These are phyloP conservation scores for Dolichoris vasculosae DNA, from an alignment of 1,140 invertebrate species.

Conservation along the genomic window DNA sequence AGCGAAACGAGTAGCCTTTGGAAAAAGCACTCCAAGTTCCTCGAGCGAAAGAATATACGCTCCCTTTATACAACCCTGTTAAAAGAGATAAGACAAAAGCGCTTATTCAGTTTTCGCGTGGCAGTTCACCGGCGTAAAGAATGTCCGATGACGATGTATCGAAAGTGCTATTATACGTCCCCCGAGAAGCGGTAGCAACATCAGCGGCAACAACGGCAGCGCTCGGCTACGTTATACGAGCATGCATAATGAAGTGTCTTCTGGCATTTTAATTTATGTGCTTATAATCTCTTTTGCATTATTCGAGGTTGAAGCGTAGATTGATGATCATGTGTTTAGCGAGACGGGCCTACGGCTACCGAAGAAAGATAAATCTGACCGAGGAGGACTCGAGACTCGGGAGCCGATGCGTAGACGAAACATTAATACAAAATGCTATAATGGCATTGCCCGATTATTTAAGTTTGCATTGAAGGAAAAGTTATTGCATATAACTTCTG, in stretches of 20 bases:
- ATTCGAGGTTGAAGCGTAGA: constrained; percentile 60
- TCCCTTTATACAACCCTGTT: constrained; percentile 47
- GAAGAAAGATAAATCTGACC: constrained; percentile 71
- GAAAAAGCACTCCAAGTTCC: background rate
- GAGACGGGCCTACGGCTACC: constrained; percentile 70
- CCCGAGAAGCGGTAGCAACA: background rate
- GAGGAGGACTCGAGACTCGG: constrained; percentile 63
- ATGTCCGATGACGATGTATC: constrained; percentile 51
- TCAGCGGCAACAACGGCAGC: constrained; percentile 59
- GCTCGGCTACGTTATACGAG: constrained; percentile 57
- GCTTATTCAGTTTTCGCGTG: constrained; percentile 21
- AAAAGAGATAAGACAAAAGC: constrained; percentile 30
- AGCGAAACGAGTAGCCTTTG: background rate
- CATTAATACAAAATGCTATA: constrained; percentile 37
- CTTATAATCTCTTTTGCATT: constrained; percentile 64
- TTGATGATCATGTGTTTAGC: constrained; percentile 68
- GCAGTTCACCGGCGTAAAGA: constrained; percentile 30
- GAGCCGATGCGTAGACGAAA: constrained; percentile 53
- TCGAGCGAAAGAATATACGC: background rate
- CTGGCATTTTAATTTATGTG: constrained; percentile 69
- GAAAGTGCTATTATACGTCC: constrained; percentile 55
- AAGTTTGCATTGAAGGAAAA: constrained; percentile 40
- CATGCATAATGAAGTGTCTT: constrained; percentile 69
- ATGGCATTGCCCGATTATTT: constrained; percentile 41
- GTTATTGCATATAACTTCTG: constrained; percentile 42